phyloP scores from a whole-genome alignment of 2,797 vertebrate genomes.

The Pantherophis alleghaniensis region DNA sequence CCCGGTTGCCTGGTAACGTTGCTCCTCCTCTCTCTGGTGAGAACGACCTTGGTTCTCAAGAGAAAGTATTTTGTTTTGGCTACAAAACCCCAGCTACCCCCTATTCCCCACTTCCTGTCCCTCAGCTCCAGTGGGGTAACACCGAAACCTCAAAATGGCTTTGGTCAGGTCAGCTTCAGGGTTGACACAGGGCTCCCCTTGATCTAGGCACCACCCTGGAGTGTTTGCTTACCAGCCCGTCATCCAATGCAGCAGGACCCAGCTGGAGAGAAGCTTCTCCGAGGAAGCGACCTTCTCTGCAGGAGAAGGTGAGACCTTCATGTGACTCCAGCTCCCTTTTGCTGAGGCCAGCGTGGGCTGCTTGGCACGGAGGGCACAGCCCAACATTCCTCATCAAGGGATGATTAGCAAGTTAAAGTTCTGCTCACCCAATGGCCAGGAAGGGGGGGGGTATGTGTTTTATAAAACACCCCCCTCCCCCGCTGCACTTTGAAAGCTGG shows the following conservation, averaged over 20 bases:
- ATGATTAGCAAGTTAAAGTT: conserved; percentile 57
- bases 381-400: conserved; percentile 39
- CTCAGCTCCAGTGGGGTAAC: no score
- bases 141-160: no score
- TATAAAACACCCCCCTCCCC: conserved; percentile 24
- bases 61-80: no score
- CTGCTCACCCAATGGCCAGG: conserved; percentile 50
- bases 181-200: neutral
- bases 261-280: no score
- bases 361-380: conserved; percentile 4
- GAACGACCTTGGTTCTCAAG: no score
- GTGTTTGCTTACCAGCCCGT: neutral
- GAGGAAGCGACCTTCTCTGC: conserved; percentile 6
- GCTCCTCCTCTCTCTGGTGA: no score
- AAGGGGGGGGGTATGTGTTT: neutral
- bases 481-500: conserved; percentile 50
- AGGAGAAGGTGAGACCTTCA: conserved; percentile 7
- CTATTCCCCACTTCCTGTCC: no score
- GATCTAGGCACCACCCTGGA: neutral
- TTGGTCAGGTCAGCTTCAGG: no score
- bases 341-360: conserved; percentile 20
- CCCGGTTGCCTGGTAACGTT: no score
- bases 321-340: conserved; percentile 16
- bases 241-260: neutral
- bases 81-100: no score